Conservation (phyloP, 1,140 invertebrate genomes). For the Penaeus japonicus region DNA sequence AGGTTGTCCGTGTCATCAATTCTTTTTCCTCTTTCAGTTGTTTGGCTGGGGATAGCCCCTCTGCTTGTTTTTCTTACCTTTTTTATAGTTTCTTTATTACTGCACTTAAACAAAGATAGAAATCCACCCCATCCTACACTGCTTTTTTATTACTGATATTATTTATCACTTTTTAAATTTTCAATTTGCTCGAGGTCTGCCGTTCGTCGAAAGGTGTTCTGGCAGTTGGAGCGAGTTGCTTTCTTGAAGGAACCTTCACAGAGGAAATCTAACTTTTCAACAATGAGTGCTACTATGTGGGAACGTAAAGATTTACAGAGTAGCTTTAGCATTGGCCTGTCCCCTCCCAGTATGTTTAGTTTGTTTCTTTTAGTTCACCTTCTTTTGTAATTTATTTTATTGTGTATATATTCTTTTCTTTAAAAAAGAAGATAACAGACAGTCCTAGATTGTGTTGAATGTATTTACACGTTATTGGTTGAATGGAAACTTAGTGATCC, state of each 20-base stretch:
- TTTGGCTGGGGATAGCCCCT: not conserved
- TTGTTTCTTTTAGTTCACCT: slow-evolving; percentile 28
- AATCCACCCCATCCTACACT: no score
- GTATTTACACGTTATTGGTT: not conserved
- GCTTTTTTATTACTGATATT: no score
- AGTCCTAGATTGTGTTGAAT: slow-evolving; percentile 25
- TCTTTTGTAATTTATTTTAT: slow-evolving; percentile 36
- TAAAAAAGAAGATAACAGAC: not conserved
- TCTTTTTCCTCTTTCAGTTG: not conserved
- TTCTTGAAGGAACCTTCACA: no score
- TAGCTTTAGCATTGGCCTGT: not conserved
- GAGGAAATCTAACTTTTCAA: no score
- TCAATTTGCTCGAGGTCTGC: no score
- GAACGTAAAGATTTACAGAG: no score
- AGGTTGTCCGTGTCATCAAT: slow-evolving; percentile 14
- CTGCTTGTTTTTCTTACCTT: not conserved
- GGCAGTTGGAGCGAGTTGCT: no score
- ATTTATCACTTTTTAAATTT: no score
- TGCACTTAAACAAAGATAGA: no score
- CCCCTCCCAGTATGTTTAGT: not conserved
- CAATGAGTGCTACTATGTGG: no score
- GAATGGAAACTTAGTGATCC: not conserved
- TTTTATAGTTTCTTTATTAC: no score
- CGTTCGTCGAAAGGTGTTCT: no score
- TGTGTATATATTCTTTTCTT: slow-evolving; percentile 29